phyloP scores from a whole-genome alignment of 2,113 vertebrate species.

The Eulemur macaco region DNA sequence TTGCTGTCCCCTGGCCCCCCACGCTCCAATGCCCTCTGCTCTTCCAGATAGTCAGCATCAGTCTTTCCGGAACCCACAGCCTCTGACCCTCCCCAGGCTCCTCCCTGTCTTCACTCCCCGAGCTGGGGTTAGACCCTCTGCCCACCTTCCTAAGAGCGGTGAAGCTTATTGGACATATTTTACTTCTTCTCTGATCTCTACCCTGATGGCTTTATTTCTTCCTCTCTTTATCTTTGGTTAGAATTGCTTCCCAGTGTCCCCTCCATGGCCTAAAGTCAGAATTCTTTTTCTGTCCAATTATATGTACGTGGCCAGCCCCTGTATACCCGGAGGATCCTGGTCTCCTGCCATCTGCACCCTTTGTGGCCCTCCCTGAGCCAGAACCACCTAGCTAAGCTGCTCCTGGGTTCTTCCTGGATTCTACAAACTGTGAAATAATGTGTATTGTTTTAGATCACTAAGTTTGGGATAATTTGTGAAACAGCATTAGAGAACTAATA shows the following conservation, averaged over 20 bases:
- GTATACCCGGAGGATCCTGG: rapidly evolving
- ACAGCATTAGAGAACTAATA: background rate
- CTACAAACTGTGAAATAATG: background rate
- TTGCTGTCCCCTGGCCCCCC: rapidly evolving
- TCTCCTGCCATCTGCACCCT: background rate
- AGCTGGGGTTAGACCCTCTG: background rate
- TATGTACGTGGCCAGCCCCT: background rate
- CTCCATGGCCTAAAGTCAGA: background rate
- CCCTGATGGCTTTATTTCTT: background rate
- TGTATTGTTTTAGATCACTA: background rate
- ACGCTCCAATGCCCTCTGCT: background rate
- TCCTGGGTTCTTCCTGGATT: background rate
- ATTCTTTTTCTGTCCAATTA: background rate
- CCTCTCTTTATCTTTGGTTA: background rate
- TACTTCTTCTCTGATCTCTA: background rate
- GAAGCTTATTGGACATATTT: background rate
- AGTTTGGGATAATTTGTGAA: background rate
- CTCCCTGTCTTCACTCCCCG: background rate
- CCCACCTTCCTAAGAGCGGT: background rate
- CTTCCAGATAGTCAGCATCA: no score
- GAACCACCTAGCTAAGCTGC: background rate
- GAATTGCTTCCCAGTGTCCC: background rate
- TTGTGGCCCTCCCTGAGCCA: background rate
- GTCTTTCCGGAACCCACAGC: background rate
- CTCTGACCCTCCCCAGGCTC: background rate